phyloP scores from a whole-genome alignment of 2,888 invertebrate genomes.

The Ormyrus rosae region DNA sequence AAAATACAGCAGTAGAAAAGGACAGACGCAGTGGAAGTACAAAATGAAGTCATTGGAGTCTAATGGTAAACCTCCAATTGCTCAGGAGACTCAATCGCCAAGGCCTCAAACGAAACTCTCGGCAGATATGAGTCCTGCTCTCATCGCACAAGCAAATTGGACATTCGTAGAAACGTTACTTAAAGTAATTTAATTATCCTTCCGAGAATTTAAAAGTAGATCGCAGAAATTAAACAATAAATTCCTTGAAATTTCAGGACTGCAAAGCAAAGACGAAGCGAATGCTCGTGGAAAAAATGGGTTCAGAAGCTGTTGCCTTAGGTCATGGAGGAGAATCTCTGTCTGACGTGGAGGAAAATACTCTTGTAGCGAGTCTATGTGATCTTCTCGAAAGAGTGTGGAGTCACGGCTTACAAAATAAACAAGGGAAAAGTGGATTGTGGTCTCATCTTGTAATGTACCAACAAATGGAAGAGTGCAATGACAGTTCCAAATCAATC shows the following conservation, averaged over 20 bases:
- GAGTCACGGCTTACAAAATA: conserved; percentile 97
- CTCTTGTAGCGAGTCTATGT: conserved; percentile 97
- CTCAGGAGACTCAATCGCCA: conserved; percentile 73
- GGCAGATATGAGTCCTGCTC: conserved; percentile 87
- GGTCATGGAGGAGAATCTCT: conserved; percentile 89
- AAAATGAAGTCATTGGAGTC: conserved; percentile 74
- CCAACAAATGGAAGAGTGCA: conserved; percentile 87
- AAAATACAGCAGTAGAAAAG: conserved; percentile 69
- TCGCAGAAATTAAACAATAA: background rate
- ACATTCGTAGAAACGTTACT: conserved; percentile 97
- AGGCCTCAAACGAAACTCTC: conserved; percentile 78
- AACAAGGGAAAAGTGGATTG: conserved; percentile 97
- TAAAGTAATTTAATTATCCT: conserved; percentile 80
- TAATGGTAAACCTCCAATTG: conserved; percentile 69
- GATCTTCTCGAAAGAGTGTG: conserved; percentile 97
- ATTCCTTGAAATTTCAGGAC: conserved; percentile 78
- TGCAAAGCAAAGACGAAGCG: conserved; percentile 97
- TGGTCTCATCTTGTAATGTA: conserved; percentile 97
- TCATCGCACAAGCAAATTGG: conserved; percentile 97
- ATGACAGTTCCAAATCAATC: conserved; percentile 78
- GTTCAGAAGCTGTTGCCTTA: conserved; percentile 95
- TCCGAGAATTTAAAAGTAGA: background rate
- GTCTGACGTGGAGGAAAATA: conserved; percentile 95
- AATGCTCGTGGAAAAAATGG: conserved; percentile 99
- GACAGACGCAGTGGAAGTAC: conserved; percentile 74